Conservation (phyloP, 2,888 invertebrate species). For the Stenchaetothrips biformis region DNA sequence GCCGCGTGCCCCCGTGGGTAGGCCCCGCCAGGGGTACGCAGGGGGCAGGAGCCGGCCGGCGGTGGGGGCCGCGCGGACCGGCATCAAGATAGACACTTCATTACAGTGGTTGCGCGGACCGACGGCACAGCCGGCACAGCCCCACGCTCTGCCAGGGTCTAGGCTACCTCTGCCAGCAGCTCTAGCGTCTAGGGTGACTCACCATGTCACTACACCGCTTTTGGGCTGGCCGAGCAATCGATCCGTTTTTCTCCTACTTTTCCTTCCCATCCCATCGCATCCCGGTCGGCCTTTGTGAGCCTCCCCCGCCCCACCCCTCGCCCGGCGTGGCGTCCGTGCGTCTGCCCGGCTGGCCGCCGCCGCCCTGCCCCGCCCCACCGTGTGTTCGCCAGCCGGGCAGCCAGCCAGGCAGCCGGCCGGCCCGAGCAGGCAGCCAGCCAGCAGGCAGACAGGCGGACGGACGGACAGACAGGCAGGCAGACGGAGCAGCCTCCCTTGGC, state of each 20-base stretch:
- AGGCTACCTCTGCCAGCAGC: neutral
- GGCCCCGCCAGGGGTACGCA: no score
- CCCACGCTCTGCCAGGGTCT: conserved; percentile 14
- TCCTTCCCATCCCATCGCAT: conserved; percentile 22
- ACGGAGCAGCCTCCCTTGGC: neutral
- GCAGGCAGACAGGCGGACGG: neutral
- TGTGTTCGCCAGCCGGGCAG: neutral
- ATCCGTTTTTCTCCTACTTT: conserved; percentile 25
- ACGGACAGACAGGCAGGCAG: neutral
- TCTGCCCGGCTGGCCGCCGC: conserved; percentile 28
- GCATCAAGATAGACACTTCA: neutral
- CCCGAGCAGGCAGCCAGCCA: no score
- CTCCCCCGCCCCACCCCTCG: neutral
- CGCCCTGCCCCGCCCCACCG: no score
- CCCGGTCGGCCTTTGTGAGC: conserved; percentile 9
- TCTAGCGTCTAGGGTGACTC: no score
- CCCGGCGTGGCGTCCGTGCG: neutral
- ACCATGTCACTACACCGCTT: no score
- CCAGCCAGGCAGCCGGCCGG: neutral
- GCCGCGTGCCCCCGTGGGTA: neutral
- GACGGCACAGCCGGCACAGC: neutral
- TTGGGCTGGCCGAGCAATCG: neutral
- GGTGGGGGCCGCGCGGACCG: neutral
- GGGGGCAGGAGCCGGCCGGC: no score
- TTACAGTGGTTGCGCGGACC: neutral